A percentile compares a stretch with the other conserved stretches of the same genome.
Conservation (phyloP, 2,113 vertebrate species). For the Corythoichthys haematopterus region DNA sequence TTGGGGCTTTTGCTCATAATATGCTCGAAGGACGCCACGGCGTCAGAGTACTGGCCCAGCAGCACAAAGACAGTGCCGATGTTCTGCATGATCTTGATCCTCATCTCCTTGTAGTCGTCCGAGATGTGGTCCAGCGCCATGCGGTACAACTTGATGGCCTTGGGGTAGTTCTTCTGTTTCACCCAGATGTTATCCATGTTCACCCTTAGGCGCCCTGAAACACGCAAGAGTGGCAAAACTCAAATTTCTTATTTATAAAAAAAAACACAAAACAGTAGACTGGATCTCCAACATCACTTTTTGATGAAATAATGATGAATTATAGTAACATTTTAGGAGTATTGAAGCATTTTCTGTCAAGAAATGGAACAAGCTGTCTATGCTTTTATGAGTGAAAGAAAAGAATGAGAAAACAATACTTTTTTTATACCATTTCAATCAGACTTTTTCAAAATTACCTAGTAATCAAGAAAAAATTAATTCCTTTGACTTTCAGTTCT, state of each 20-base stretch:
- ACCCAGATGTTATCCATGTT: conserved; percentile 98
- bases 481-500: too few species aligned
- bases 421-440: not conserved
- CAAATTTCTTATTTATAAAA: not conserved
- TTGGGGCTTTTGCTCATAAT: conserved; percentile 89
- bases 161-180: conserved; percentile 92
- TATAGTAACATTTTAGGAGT: too few species aligned
- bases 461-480: too few species aligned
- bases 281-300: not conserved
- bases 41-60: conserved; percentile 88
- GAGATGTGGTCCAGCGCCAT: conserved; percentile 97
- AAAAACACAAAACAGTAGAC: not conserved
- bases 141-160: conserved; percentile 95
- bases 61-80: conserved; percentile 90
- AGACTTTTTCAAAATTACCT: too few species aligned
- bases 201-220: conserved; percentile 85
- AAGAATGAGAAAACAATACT: not conserved
- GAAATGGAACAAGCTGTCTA: not conserved
- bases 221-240: not conserved
- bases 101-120: conserved; percentile 86
- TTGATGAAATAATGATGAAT: not conserved
- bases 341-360: not conserved
- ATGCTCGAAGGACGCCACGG: conserved; percentile 88
- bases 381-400: not conserved
- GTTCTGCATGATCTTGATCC: conserved; percentile 98